Evolutionary conservation across 2,888 invertebrate species (phyloP).

Genomic region (Machimus atricapillus): DNA sequence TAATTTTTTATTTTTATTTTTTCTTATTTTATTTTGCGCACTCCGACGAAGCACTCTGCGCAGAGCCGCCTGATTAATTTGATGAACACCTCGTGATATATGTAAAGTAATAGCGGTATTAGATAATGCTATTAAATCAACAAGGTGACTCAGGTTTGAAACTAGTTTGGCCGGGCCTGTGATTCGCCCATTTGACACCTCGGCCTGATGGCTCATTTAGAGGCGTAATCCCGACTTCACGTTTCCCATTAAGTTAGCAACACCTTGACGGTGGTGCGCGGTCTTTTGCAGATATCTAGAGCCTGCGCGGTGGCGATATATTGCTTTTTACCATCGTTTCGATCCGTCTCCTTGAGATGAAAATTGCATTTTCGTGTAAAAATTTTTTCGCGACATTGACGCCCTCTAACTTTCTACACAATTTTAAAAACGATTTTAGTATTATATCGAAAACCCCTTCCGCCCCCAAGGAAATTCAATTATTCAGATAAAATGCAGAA

Average conservation of each 20-base stretch:
- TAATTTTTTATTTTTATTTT: too few relatives aligned
- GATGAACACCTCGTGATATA: constrained; percentile 22
- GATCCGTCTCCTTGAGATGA: background rate
- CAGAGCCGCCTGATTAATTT: constrained; percentile 6
- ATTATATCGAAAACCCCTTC: background rate
- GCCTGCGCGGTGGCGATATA: background rate
- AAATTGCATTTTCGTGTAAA: background rate
- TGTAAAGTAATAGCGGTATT: constrained; percentile 17
- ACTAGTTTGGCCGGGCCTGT: background rate
- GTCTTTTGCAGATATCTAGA: background rate
- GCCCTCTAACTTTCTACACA: background rate
- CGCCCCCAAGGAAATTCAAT: background rate
- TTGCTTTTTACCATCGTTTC: background rate
- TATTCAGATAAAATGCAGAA: background rate
- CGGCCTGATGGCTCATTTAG: background rate
- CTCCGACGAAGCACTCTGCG: background rate
- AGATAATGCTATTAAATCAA: constrained; percentile 21
- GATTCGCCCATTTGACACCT: background rate
- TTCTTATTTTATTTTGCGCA: too few relatives aligned
- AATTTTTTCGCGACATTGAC: background rate
- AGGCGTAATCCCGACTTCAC: background rate
- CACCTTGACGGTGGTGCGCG: background rate
- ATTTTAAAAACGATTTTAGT: background rate
- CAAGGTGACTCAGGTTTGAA: background rate
- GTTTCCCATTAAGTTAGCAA: background rate